phyloP scores from a whole-genome alignment of 35 echinoderm and acorn worm species.

The Amphiura filiformis region DNA sequence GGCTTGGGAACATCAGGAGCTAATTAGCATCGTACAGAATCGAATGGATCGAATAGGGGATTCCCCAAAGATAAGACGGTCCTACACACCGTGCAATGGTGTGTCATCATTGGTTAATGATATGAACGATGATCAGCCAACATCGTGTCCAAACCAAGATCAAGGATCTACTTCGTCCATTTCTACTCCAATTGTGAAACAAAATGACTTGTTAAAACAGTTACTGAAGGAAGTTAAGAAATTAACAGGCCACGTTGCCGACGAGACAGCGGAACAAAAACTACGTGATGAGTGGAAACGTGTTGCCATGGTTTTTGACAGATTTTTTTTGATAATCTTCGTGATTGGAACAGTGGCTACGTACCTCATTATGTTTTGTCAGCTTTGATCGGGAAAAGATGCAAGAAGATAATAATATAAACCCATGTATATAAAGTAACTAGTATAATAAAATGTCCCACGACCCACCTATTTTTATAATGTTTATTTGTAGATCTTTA shows the following conservation, averaged over 20 bases:
- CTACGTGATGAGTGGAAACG: constrained; percentile 1
- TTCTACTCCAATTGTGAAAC: neutral
- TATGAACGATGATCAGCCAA: neutral
- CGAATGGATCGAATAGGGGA: neutral
- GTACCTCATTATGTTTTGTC: constrained; percentile 51
- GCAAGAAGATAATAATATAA: no score
- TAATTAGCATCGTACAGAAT: constrained; percentile 28
- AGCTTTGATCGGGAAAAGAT: no score
- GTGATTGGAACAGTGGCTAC: constrained; percentile 59
- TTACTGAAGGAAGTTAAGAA: neutral
- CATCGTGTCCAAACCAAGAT: neutral
- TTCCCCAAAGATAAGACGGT: neutral
- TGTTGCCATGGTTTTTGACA: constrained; percentile 77
- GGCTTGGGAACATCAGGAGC: constrained; percentile 71
- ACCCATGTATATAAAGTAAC: no score
- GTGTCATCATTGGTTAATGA: neutral
- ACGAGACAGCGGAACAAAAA: neutral
- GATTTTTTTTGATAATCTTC: constrained; percentile 73
- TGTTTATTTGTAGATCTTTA: no score
- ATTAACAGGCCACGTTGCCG: neutral
- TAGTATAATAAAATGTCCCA: no score
- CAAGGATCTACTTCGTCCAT: neutral
- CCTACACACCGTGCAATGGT: neutral
- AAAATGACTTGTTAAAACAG: neutral
- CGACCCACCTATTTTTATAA: no score